Evolutionary conservation across 2,113 vertebrate species (phyloP).

Genomic region (Onychorhynchus coronatus): DNA sequence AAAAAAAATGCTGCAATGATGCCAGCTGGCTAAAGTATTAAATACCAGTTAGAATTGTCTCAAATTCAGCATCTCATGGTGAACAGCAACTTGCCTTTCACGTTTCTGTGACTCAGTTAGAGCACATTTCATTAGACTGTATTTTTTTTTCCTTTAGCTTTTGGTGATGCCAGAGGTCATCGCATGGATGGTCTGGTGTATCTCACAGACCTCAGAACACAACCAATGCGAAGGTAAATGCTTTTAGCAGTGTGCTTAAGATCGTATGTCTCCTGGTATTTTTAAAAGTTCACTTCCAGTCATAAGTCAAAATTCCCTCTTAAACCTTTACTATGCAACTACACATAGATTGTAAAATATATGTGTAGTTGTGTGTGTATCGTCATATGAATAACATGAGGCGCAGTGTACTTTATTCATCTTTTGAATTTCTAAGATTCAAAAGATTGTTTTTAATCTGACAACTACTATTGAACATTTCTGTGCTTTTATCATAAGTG

Average conservation of each 20-base stretch:
- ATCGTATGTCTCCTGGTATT: background rate
- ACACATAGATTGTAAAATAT: background rate
- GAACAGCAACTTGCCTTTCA: background rate
- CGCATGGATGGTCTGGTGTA: conserved; percentile 70
- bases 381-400: background rate
- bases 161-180: conserved; percentile 71
- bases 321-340: background rate
- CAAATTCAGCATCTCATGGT: background rate
- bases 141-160: conserved; percentile 44
- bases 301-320: background rate
- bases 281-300: background rate
- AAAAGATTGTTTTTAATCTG: background rate
- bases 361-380: background rate
- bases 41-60: background rate
- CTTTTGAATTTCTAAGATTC: background rate
- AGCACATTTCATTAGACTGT: background rate
- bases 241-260: background rate
- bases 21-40: background rate
- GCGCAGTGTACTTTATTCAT: background rate
- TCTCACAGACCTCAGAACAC: conserved; percentile 70
- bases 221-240: conserved; percentile 72
- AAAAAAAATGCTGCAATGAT: background rate
- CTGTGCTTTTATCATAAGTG: background rate
- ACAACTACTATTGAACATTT: background rate
- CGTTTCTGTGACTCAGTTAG: background rate